phyloP scores from a whole-genome alignment of 1,140 invertebrate species.

The Homarus americanus region DNA sequence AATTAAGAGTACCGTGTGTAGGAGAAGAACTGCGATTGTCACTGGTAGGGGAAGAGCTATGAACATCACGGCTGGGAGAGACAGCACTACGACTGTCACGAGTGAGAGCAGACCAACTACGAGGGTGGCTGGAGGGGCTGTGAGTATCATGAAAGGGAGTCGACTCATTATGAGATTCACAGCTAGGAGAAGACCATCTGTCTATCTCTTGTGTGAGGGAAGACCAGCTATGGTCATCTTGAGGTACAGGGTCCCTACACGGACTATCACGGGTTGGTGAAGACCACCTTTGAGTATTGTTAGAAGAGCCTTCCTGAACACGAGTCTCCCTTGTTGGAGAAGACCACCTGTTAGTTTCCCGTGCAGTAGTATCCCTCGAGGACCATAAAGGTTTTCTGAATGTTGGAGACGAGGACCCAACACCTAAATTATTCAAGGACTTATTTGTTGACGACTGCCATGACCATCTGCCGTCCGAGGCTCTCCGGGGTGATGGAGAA shows the following conservation, averaged over 20 bases:
- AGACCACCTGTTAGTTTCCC: slow-evolving; percentile 20
- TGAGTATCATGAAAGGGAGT: slow-evolving; percentile 20
- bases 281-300: slow-evolving; percentile 9
- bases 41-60: slow-evolving; percentile 15
- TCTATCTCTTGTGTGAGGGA: slow-evolving; percentile 14
- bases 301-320: neutral
- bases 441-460: slow-evolving; percentile 20
- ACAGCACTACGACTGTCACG: neutral
- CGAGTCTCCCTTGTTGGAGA: slow-evolving; percentile 12
- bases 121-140: neutral
- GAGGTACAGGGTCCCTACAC: neutral
- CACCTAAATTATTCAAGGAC: neutral
- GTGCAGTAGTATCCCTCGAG: neutral
- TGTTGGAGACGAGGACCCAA: slow-evolving; percentile 41
- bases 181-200: slow-evolving; percentile 2
- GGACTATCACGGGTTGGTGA: slow-evolving; percentile 13
- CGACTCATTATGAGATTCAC: neutral
- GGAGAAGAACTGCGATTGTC: slow-evolving; percentile 6
- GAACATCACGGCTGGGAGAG: neutral
- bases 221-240: neutral
- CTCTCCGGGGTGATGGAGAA: slow-evolving; percentile 32
- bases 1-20: neutral
- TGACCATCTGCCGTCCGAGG: slow-evolving; percentile 31
- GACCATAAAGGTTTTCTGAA: slow-evolving; percentile 22
- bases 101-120: neutral